These are phyloP conservation scores for Pristionchus mayeri DNA, from an alignment of 2,888 invertebrate species.

Conservation along the genomic window DNA sequence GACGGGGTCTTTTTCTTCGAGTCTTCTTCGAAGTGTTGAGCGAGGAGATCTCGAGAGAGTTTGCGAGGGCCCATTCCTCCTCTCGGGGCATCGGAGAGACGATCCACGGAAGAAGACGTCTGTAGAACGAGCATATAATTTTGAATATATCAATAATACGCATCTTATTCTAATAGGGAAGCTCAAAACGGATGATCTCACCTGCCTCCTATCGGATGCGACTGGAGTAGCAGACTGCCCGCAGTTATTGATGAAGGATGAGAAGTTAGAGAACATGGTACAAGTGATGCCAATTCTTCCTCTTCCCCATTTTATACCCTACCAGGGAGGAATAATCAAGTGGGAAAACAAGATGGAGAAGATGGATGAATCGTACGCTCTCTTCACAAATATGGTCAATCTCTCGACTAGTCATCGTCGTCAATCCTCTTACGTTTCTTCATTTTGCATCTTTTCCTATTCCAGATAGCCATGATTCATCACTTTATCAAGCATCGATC, in stretches of 20 bases:
- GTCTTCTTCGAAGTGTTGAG: neutral
- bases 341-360: neutral
- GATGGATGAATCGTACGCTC: neutral
- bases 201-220: neutral
- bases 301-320: neutral
- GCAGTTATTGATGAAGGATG: neutral
- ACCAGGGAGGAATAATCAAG: neutral
- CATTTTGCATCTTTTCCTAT: too few relatives aligned
- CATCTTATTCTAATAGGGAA: neutral
- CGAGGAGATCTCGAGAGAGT: neutral
- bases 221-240: neutral
- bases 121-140: too few relatives aligned
- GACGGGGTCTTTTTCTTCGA: constrained; percentile 7
- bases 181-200: neutral
- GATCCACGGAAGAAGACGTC: too few relatives aligned
- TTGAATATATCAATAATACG: neutral
- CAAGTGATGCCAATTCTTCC: neutral
- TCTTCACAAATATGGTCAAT: too few relatives aligned
- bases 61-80: too few relatives aligned
- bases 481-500: too few relatives aligned
- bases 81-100: too few relatives aligned
- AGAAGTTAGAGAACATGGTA: constrained; percentile 10
- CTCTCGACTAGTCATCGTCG: too few relatives aligned
- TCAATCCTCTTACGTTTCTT: too few relatives aligned
- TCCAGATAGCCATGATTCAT: too few relatives aligned